These are phyloP conservation scores for Bovichtus variegatus DNA, from an alignment of 2,797 vertebrate species.

Conservation along the genomic window DNA sequence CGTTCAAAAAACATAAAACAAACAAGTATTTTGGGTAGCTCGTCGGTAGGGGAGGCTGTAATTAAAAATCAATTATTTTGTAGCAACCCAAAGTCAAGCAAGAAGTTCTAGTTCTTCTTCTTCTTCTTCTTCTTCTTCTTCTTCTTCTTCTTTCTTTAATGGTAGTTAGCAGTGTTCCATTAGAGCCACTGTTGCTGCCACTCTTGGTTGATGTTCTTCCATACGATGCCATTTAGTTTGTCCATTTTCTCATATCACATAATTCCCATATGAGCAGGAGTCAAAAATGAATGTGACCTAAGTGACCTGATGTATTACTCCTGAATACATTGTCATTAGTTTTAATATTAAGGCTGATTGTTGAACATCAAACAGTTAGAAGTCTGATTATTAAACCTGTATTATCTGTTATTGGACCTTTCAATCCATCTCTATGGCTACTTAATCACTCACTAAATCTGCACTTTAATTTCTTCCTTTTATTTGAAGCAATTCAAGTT, in stretches of 20 bases:
- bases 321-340: not conserved
- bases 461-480: not conserved
- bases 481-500: not conserved
- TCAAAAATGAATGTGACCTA: not conserved
- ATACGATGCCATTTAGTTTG: too few species aligned
- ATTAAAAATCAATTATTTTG: not conserved
- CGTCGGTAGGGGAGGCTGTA: constrained; percentile 25
- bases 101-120: not conserved
- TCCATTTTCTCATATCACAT: too few species aligned
- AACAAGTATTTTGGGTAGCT: fast-evolving
- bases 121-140: not conserved
- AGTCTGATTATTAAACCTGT: too few species aligned
- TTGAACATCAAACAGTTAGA: not conserved
- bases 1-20: too few species aligned
- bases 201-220: too few species aligned
- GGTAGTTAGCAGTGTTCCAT: too few species aligned
- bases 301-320: constrained; percentile 1
- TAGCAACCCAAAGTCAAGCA: too few species aligned
- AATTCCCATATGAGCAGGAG: not conserved
- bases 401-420: not conserved
- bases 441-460: not conserved
- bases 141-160: too few species aligned
- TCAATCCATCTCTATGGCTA: too few species aligned
- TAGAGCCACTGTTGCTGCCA: too few species aligned
- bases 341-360: too few species aligned